Base-by-base conservation (phyloP, 92 coral and sea anemone species). In the Ricordea florida region DNA sequence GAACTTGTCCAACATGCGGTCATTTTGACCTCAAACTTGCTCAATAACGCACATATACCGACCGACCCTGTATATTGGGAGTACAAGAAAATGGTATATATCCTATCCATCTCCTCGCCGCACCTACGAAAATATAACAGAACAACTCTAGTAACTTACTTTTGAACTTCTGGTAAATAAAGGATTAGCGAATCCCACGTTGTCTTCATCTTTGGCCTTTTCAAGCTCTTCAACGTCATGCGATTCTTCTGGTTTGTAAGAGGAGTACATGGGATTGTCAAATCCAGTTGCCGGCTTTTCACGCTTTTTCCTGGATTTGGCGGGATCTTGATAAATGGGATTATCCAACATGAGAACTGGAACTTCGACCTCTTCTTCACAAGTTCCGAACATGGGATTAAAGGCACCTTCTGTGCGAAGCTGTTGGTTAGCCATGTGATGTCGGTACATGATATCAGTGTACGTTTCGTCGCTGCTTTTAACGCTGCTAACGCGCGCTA, bases 391-490 rank as follows among this genome's bases (percentile, higher is more conserved):
- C 57, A 91, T 57, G 15, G 93, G 97, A 62, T 87, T 91, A 9
- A 63, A 6, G 5, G 84, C 55, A 18, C 89, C 96, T 10, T 34
- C 55, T 62, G 36, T 64, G 61, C 23, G 70, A 68, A 0, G 15
- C 40, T 34, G 69, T 26, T 73, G 87, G 32, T 68, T 83, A 13
- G 90, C 71, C 40, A 79, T 60, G 11, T 88, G 97, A 66, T 91
- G 93, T 42, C 97, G 86, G 49, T 67, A 61, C 93, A 91, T 83
- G 57, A 64, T 80, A 43, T 91, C 97, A 11, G 86, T 69, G 68
- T 76, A 72, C 3, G 79, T 67, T 58, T 85, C 82, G 66, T 87
- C 93, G 49, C 76, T 82, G 8, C 38, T 81, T 33, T 72, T 51
- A 22, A 46, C 7, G 10, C 13, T 6, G n/a, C 68, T 40, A 3